Evolutionary conservation across 2,797 vertebrate species (phyloP), one percentile per base, ranked within the genome.

Genomic region (Amazona finschi): DNA sequence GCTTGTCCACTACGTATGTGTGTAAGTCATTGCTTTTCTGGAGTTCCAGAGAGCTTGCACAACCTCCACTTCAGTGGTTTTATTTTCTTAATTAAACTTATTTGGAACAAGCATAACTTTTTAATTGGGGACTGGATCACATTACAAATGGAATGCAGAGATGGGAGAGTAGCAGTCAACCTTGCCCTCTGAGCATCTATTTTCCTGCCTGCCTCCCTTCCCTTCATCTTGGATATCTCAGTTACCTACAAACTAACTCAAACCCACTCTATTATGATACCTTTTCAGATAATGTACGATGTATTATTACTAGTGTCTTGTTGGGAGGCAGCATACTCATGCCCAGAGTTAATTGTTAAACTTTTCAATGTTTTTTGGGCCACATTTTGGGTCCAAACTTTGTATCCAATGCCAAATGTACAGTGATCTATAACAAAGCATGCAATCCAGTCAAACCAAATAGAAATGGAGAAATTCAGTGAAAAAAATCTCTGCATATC

Each of bases 41-140:
- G 39, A 91, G 47, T 76, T 73, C 36, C 58, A 88, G 65, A 85
- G 55, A 91, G 60, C 82, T 96, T 97, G 91, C 91, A 93, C 79
- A 97, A 93, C 60, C 76, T 89, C 58, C 47, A 46, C 41, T 78
- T 78, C 12, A 7, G 70, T 70, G 58, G 66, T 89, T 95, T 94
- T 83, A 62, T 94, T 94, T 89, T 89, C 76, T 89, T 81, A 91
- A 86, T 81, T 90, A 92, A 89, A 55, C 53, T 72, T 60, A 19
- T 24, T 93, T 91, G 71, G 71, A 93, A 60, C 41, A 49, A 77
- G 24, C 57, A 39, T 50, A 92, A 4, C 19, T 15, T 78, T 87
- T 93, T 93, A 92, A 60, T 1, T 81, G 73, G 33, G 20, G 9
- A 55, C 91, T 88, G 82, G 82, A 76, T 91, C 50, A 55, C 60